Evolutionary conservation across 1,140 invertebrate species (phyloP).

Genomic region (Chironomus striatipennis): DNA sequence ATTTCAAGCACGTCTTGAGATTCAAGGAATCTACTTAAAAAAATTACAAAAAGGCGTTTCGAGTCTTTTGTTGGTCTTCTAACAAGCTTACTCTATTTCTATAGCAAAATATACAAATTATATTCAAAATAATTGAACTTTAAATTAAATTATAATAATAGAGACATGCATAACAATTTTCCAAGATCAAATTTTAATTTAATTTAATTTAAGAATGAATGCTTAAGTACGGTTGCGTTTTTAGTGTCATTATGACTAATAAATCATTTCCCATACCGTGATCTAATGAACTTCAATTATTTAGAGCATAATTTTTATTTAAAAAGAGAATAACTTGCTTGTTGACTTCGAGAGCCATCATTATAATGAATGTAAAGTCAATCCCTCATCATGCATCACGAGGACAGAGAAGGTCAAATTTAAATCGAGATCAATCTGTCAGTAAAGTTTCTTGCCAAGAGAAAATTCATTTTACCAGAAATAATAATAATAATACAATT

Average conservation of each 20-base stretch:
- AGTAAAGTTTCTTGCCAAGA: background rate
- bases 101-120: no score
- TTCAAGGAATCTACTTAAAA: no score
- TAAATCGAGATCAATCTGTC: conserved; percentile 12
- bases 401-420: background rate
- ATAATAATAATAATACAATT: conserved; percentile 2
- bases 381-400: background rate
- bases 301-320: conserved; percentile 8
- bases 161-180: no score
- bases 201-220: no score
- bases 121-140: no score
- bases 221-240: background rate
- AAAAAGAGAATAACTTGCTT: background rate
- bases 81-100: no score
- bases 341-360: background rate
- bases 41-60: no score
- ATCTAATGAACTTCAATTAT: background rate
- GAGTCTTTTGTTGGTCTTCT: no score
- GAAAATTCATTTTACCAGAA: background rate
- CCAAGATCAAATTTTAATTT: no score
- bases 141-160: no score
- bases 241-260: background rate
- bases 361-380: background rate
- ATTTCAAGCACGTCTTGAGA: no score
- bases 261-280: background rate